Percentiles rank a stretch among this genome's conserved stretches.
Conservation (phyloP, 1,140 invertebrate genomes). For the Chionoecetes opilio region DNA sequence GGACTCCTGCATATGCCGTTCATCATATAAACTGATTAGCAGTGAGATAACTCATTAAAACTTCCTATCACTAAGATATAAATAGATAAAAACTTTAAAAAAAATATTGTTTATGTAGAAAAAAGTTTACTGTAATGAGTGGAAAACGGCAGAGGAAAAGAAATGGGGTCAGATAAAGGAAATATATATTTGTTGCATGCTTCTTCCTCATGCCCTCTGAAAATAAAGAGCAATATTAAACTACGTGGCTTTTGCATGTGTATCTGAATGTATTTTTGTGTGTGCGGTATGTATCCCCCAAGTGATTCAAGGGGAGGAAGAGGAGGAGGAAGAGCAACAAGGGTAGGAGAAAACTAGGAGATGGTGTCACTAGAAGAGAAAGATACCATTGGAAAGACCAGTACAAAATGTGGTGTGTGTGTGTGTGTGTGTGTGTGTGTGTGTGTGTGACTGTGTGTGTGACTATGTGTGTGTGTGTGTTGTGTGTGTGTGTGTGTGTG, state of each 20-base stretch:
- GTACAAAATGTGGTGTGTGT: too few species aligned
- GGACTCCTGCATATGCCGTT: not conserved
- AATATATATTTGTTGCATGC: not conserved
- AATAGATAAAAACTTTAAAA: not conserved
- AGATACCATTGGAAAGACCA: not conserved
- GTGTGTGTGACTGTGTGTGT: too few species aligned
- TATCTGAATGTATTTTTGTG: too few species aligned
- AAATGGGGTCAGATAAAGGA: not conserved
- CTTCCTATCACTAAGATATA: not conserved
- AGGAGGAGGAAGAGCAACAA: slow-evolving; percentile 5
- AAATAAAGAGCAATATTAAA: too few species aligned
- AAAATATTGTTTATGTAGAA: not conserved
- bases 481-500: not conserved
- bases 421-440: too few species aligned
- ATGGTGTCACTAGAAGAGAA: not conserved
- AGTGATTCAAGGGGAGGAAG: not conserved
- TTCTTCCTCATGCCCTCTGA: too few species aligned
- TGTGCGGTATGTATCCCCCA: too few species aligned
- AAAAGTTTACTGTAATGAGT: not conserved
- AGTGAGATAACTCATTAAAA: not conserved
- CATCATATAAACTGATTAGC: not conserved
- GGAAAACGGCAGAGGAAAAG: not conserved
- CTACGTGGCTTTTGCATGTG: too few species aligned
- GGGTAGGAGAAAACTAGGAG: not conserved
- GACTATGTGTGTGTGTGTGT: not conserved